phyloP scores from a whole-genome alignment of 1,140 invertebrate genomes.

The Phymastichus coffea region DNA sequence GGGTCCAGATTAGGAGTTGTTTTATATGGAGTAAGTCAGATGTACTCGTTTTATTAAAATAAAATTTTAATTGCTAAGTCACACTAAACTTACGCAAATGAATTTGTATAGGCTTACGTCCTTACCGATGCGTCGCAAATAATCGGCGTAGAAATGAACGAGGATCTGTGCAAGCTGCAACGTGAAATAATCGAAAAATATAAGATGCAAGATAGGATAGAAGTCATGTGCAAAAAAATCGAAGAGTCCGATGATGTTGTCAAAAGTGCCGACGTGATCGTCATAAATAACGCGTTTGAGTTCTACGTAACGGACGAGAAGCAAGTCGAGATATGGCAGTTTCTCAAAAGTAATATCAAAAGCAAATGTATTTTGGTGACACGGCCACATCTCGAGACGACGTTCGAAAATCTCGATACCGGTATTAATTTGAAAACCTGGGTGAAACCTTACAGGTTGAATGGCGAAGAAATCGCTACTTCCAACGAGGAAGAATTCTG shows the following conservation, averaged over 20 bases:
- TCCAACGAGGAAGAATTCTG: no score
- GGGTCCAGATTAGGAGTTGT: slow-evolving; percentile 71
- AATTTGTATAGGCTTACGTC: slow-evolving; percentile 63
- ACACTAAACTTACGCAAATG: slow-evolving; percentile 16
- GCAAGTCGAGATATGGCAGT: slow-evolving; percentile 64
- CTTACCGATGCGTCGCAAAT: slow-evolving; percentile 63
- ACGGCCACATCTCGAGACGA: slow-evolving; percentile 59
- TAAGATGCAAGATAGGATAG: slow-evolving; percentile 59
- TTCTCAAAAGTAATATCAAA: slow-evolving; percentile 59
- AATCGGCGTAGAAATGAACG: slow-evolving; percentile 72
- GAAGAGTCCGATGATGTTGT: slow-evolving; percentile 59
- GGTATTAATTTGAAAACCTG: slow-evolving; percentile 57
- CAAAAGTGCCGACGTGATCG: slow-evolving; percentile 60
- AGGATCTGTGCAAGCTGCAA: slow-evolving; percentile 67
- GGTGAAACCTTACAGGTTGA: slow-evolving; percentile 47
- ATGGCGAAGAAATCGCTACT: no score
- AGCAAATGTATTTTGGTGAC: slow-evolving; percentile 61
- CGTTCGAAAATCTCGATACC: slow-evolving; percentile 56
- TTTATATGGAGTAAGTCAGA: slow-evolving; percentile 66
- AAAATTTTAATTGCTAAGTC: background rate
- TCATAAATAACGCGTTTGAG: slow-evolving; percentile 67
- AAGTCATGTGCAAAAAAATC: slow-evolving; percentile 62
- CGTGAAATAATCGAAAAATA: slow-evolving; percentile 62
- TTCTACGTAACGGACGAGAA: slow-evolving; percentile 62
- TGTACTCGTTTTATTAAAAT: background rate